Base-by-base conservation (phyloP, 2,113 vertebrate genomes). In the Grammomys surdaster region DNA sequence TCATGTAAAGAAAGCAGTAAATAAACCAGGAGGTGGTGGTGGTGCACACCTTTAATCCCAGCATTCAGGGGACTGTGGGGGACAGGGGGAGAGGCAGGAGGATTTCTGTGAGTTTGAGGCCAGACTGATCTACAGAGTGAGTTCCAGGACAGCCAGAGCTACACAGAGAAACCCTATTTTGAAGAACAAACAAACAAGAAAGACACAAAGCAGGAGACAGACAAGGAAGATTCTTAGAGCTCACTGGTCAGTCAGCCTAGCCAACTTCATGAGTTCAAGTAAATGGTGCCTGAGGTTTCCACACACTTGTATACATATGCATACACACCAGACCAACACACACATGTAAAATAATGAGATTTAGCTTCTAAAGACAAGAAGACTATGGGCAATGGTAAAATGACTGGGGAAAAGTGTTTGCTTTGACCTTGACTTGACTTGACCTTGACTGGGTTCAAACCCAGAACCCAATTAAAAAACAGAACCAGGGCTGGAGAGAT, bases 361-460 rank as follows among this genome's bases (percentile, higher is more conserved):
- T 89, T 90, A 33, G 17, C 88, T 93, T 96, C 56, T 77, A 96
- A 93, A 93, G 51, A 82, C 88, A 92, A 88, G 16, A 89, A 93
- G 48, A 75, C 58, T 56, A 85, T 86, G 84, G 7, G 7, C n/a
- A 8, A 43, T 63, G n/a, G n/a, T 60, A 40, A 84, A 60, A 84
- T 63, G n/a, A 60, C 24, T 84, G 12, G n/a, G n/a, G 43, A 63
- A 63, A 84, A 43, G 11, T 17, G 24, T 22, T 63, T 63, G 56
- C 24, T 60, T 63, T 60, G n/a, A 84, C 40, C 3, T 17, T 84
- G 56, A 43, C n/a, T 40, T 84, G 58, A 43, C 40, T 63, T 60
- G n/a, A 84, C 40, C 3, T 17, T 84, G 56, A 43, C n/a, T 40
- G 58, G 28, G n/a, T 63, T 84, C 56, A 40, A 63, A 14, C 56